These are phyloP conservation scores for Rhagonycha fulva DNA, from an alignment of 2,888 invertebrate genomes.

Conservation along the genomic window DNA sequence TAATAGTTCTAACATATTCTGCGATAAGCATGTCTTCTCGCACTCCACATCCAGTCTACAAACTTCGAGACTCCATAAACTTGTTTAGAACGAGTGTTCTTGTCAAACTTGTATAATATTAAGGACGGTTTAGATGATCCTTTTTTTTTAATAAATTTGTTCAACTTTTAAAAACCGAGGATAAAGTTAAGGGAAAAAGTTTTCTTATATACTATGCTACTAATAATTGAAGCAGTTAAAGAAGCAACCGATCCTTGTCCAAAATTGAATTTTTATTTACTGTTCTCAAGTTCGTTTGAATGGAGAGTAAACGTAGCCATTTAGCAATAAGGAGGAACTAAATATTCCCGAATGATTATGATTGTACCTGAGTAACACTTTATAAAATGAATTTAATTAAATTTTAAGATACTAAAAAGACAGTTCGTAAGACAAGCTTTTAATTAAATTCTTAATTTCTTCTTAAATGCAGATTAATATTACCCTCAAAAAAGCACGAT, in stretches of 20 bases:
- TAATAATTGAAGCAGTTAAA: neutral
- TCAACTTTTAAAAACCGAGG: neutral
- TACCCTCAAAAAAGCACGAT: neutral
- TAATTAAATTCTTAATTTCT: neutral
- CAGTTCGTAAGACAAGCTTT: neutral
- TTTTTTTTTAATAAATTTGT: neutral
- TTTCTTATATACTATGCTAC: neutral
- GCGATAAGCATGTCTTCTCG: neutral
- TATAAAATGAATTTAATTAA: neutral
- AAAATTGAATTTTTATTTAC: neutral
- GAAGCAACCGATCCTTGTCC: neutral
- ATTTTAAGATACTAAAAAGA: neutral
- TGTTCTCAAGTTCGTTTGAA: neutral
- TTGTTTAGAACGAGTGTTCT: neutral
- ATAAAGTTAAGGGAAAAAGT: neutral
- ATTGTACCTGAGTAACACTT: neutral
- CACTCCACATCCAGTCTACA: neutral
- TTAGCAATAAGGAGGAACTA: neutral
- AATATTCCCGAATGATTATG: neutral
- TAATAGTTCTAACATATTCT: neutral
- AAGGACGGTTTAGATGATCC: neutral
- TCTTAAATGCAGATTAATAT: neutral
- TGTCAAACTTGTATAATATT: neutral
- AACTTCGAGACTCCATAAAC: neutral
- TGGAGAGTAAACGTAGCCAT: neutral